Percentiles rank a stretch among this genome's conserved stretches.
These are phyloP conservation scores for Agapetus fuscipes DNA, from an alignment of 2,888 invertebrate genomes.

Conservation along the genomic window DNA sequence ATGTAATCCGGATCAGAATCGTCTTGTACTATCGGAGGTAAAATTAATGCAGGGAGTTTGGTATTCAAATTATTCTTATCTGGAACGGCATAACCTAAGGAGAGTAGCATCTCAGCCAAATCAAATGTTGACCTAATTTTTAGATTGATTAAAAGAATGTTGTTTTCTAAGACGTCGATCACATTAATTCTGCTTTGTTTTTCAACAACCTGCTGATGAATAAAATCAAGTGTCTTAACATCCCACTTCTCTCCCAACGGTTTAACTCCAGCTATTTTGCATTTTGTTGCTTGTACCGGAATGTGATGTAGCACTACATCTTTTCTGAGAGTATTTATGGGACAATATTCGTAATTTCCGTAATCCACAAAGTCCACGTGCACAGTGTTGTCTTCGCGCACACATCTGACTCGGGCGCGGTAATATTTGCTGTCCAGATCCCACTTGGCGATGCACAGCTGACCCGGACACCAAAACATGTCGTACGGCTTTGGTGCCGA, in stretches of 20 bases:
- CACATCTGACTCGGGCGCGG: conserved; percentile 50
- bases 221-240: conserved; percentile 46
- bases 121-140: conserved; percentile 32
- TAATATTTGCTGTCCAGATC: conserved; percentile 59
- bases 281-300: conserved; percentile 56
- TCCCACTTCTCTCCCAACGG: conserved; percentile 43
- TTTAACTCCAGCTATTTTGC: conserved; percentile 44
- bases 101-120: conserved; percentile 40
- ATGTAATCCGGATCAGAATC: conserved; percentile 34
- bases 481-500: conserved; percentile 38
- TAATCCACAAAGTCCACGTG: conserved; percentile 70
- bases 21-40: conserved; percentile 21
- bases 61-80: no score
- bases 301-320: conserved; percentile 53
- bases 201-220: conserved; percentile 50
- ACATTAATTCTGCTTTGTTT: conserved; percentile 44
- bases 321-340: conserved; percentile 47
- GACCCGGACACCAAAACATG: conserved; percentile 49
- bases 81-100: conserved; percentile 15
- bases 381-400: conserved; percentile 34
- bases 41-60: no score
- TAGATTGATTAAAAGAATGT: conserved; percentile 31
- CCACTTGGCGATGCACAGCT: conserved; percentile 60
- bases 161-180: conserved; percentile 30
- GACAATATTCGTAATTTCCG: conserved; percentile 64